Conservation (phyloP, 2,888 invertebrate species). For the Lithophane ornitopus region DNA sequence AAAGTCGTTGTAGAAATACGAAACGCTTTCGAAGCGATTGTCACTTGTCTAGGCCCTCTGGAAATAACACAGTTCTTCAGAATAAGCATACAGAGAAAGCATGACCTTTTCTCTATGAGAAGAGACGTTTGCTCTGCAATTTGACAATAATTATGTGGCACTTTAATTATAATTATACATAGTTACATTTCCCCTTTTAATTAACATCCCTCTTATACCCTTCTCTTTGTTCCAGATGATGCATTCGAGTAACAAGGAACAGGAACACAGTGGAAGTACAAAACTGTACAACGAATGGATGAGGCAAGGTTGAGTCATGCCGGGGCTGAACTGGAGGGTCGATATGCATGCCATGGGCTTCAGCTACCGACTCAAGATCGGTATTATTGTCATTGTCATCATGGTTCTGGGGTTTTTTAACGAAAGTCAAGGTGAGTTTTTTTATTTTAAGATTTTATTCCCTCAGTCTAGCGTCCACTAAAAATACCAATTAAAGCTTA, state of each 20-base stretch:
- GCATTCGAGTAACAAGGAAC: constrained; percentile 72
- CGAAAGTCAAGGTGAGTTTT: constrained; percentile 84
- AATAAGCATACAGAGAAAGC: not conserved
- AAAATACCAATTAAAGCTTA: not conserved
- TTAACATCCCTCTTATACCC: constrained; percentile 4
- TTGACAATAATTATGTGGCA: no score
- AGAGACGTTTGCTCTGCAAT: not conserved
- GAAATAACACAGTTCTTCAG: no score
- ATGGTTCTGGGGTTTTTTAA: constrained; percentile 86
- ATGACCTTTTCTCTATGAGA: not conserved
- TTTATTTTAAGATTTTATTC: not conserved
- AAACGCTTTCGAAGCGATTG: no score
- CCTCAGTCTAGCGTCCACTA: not conserved
- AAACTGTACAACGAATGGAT: constrained; percentile 84
- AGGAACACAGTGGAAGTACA: constrained; percentile 53
- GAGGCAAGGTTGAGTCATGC: constrained; percentile 80
- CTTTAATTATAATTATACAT: not conserved
- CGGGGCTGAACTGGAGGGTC: constrained; percentile 67
- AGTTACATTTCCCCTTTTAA: not conserved
- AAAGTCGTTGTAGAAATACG: no score
- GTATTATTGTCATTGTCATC: constrained; percentile 81
- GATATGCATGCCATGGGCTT: constrained; percentile 78
- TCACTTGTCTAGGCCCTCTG: no score
- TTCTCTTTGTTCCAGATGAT: constrained; percentile 81
- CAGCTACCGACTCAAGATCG: constrained; percentile 84